phyloP scores from a whole-genome alignment of 1,140 invertebrate species.

The Neoseiulus cucumeris region DNA sequence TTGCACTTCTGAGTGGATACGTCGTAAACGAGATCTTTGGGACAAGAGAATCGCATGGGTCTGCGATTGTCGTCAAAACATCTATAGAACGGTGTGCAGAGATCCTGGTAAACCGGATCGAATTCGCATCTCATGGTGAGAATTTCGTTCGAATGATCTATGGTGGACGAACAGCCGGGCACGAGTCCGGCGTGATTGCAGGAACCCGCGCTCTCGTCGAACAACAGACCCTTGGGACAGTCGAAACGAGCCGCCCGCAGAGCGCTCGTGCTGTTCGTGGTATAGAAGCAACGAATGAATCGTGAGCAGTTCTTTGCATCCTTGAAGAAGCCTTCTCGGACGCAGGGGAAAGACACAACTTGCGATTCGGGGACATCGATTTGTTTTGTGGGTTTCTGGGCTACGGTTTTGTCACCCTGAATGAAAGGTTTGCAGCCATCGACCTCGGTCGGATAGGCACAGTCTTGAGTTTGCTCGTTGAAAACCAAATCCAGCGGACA shows the following conservation, averaged over 20 bases:
- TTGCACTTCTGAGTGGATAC: background rate
- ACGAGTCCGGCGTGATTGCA: background rate
- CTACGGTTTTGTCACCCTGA: background rate
- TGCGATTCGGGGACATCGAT: background rate
- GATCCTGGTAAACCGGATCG: constrained; percentile 1
- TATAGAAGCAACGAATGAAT: background rate
- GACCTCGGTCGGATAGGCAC: background rate
- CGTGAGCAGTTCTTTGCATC: background rate
- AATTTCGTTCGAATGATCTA: background rate
- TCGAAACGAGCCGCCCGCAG: constrained; percentile 1
- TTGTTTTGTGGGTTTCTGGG: background rate
- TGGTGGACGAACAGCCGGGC: background rate
- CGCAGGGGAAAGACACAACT: background rate
- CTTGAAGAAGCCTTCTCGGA: background rate
- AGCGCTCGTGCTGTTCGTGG: background rate
- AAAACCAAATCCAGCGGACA: background rate
- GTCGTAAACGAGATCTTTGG: background rate
- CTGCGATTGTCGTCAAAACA: background rate
- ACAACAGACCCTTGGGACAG: background rate
- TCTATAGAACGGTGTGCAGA: background rate
- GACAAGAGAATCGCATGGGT: constrained; percentile 3
- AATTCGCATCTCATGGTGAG: constrained; percentile 1
- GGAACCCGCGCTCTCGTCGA: background rate
- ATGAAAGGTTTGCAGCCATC: background rate
- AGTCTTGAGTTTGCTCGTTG: background rate